These are phyloP conservation scores for Meriones unguiculatus DNA, from an alignment of 2,113 vertebrate genomes.

Conservation along the genomic window DNA sequence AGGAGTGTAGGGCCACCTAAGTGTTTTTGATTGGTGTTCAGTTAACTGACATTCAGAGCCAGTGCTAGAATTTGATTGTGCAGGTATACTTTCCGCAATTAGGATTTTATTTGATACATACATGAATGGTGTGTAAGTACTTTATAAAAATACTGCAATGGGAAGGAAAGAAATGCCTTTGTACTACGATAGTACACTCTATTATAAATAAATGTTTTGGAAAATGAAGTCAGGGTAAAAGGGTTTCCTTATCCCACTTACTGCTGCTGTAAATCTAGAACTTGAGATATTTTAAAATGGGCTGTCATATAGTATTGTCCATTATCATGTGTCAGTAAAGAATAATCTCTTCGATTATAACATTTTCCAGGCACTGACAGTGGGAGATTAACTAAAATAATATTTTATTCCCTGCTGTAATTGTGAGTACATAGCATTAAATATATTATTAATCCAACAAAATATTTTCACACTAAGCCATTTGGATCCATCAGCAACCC, in stretches of 20 bases:
- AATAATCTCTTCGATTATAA: conserved; percentile 81
- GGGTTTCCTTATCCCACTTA: not conserved
- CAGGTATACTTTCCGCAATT: not conserved
- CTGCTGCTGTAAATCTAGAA: not conserved
- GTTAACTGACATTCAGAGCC: not conserved
- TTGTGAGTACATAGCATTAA: conserved; percentile 85
- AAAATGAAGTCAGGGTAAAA: conserved; percentile 47
- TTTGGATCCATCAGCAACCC: conserved; percentile 84
- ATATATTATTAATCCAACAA: conserved; percentile 88
- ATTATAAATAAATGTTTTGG: conserved; percentile 32
- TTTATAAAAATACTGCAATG: not conserved
- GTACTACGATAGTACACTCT: not conserved
- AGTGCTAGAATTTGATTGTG: not conserved
- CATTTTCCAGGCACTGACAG: conserved; percentile 76
- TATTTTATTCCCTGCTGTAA: conserved; percentile 87
- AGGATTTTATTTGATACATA: conserved; percentile 25
- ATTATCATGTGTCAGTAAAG: conserved; percentile 53
- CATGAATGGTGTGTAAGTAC: not conserved
- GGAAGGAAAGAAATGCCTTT: not conserved
- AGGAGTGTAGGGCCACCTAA: not conserved
- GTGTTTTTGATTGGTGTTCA: not conserved
- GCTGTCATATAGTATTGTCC: not conserved
- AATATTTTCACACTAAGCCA: conserved; percentile 86
- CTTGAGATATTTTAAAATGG: conserved; percentile 56
- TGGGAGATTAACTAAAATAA: conserved; percentile 85